These are phyloP conservation scores for Aplodontia rufa DNA, from an alignment of 2,113 vertebrate species.

Conservation along the genomic window DNA sequence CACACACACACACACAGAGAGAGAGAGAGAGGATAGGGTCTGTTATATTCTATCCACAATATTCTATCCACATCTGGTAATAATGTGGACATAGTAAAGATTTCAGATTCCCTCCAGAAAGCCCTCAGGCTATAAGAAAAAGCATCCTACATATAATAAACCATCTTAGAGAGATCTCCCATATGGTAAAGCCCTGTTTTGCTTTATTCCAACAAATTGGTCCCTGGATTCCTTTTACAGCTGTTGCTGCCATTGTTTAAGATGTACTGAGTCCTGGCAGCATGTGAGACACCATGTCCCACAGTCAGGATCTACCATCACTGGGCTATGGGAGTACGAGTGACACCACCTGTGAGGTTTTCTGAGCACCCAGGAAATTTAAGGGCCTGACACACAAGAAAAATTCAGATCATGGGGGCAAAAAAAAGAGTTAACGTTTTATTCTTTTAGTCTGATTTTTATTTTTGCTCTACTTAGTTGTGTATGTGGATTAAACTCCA, in stretches of 20 bases:
- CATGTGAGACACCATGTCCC: background rate
- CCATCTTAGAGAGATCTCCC: conserved; percentile 65
- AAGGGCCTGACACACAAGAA: background rate
- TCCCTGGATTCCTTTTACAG: conserved; percentile 60
- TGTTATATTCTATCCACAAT: conserved; percentile 38
- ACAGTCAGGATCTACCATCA: background rate
- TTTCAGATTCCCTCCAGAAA: conserved; percentile 69
- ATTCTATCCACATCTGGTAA: conserved; percentile 64
- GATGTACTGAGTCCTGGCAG: background rate
- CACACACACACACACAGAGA: background rate
- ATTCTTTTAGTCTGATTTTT: no score
- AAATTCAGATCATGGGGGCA: background rate
- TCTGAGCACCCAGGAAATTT: background rate
- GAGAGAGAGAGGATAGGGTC: background rate
- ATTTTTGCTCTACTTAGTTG: no score
- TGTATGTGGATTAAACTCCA: no score
- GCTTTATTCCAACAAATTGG: conserved; percentile 71
- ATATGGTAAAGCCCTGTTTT: conserved; percentile 70
- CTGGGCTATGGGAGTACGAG: background rate
- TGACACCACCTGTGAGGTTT: background rate
- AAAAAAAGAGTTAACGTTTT: no score
- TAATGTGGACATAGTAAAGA: conserved; percentile 61
- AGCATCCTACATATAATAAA: conserved; percentile 66
- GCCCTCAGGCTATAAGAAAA: conserved; percentile 62
- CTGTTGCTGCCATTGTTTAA: conserved; percentile 57